A percentile compares a stretch with the other conserved stretches of the same genome.
These are phyloP conservation scores for Pseudopodoces humilis DNA, from an alignment of 2,113 vertebrate genomes.

Conservation along the genomic window DNA sequence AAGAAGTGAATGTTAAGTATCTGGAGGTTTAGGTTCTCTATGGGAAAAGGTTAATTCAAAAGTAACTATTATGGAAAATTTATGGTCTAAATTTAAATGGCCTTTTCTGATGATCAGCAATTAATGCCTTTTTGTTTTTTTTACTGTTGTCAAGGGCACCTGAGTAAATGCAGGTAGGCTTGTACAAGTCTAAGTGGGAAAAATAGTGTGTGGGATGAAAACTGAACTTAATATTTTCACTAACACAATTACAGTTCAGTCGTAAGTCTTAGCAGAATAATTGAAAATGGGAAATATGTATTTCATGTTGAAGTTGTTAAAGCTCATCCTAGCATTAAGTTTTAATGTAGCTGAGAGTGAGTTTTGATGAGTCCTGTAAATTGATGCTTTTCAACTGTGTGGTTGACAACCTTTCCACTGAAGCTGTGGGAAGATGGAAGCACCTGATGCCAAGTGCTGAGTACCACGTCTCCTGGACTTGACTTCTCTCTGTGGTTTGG, in stretches of 20 bases:
- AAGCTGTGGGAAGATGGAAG: background rate
- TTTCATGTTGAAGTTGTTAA: background rate
- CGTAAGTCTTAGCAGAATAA: background rate
- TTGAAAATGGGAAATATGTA: background rate
- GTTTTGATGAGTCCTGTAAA: background rate
- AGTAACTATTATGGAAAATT: background rate
- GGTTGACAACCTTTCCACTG: background rate
- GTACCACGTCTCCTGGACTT: background rate
- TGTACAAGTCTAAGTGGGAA: background rate
- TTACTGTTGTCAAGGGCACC: background rate
- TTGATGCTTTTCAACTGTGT: background rate
- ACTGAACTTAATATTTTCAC: background rate
- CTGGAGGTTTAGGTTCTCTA: background rate
- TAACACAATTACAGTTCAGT: background rate
- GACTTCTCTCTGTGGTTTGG: background rate
- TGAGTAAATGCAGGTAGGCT: background rate
- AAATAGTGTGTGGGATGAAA: background rate
- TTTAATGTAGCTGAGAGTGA: background rate
- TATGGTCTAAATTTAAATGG: background rate
- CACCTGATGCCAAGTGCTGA: rapidly evolving
- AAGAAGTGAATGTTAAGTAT: background rate
- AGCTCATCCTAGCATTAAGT: background rate
- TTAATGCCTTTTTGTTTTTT: background rate
- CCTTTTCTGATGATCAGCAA: background rate
- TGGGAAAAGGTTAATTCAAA: conserved; percentile 15